Evolutionary conservation across 2,113 vertebrate species (phyloP).

Genomic region (Campylomormyrus tamandua): DNA sequence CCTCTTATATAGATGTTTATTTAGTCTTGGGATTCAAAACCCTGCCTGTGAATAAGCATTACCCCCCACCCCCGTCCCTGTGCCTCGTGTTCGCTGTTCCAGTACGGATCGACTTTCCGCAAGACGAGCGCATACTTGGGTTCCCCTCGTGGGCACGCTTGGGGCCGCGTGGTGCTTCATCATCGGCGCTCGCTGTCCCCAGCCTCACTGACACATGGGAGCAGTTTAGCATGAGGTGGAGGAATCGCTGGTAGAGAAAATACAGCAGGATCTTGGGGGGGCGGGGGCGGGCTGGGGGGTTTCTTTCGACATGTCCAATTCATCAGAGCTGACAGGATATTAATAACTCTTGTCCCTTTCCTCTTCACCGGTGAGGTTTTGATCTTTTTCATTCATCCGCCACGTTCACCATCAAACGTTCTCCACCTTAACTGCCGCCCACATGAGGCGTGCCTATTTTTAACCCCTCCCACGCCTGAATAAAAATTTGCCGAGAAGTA

Average conservation of each 20-base stretch:
- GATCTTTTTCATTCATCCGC: slow-evolving; percentile 13
- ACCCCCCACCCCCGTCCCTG: background rate
- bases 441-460: background rate
- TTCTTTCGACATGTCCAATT: slow-evolving; percentile 38
- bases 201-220: slow-evolving; percentile 26
- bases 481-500: background rate
- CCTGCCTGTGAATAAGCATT: background rate
- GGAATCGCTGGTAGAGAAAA: slow-evolving; percentile 48
- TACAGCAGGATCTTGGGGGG: slow-evolving; percentile 32
- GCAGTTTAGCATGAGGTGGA: slow-evolving; percentile 28
- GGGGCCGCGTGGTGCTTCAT: slow-evolving; percentile 38
- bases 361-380: slow-evolving; percentile 6
- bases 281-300: background rate
- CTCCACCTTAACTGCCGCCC: background rate
- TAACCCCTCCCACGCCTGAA: background rate
- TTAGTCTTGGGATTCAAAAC: slow-evolving; percentile 15
- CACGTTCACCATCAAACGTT: slow-evolving; percentile 2
- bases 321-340: slow-evolving; percentile 52
- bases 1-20: slow-evolving; percentile 16
- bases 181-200: slow-evolving; percentile 25
- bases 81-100: slow-evolving; percentile 16
- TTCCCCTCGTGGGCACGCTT: slow-evolving; percentile 18
- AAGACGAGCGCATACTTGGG: slow-evolving; percentile 35
- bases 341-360: slow-evolving; percentile 39
- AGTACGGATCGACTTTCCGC: slow-evolving; percentile 27